Percentiles rank a stretch among this genome's conserved stretches.
Conservation (phyloP, 2,888 invertebrate species). For the Scelioninae gen. 1 region DNA sequence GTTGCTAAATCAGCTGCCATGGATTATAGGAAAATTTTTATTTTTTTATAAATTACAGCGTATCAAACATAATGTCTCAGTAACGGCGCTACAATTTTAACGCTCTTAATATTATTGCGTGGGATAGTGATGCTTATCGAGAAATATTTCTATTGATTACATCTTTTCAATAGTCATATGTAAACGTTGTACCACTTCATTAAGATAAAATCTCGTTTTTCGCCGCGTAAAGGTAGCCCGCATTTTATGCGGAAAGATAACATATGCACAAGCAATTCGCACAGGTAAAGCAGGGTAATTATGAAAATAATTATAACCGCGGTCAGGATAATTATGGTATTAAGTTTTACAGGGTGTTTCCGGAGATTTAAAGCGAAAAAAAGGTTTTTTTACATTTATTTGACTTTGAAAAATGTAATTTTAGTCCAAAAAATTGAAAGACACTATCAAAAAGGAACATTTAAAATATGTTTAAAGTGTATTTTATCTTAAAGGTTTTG, state of each 20-base stretch:
- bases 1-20: slow-evolving; percentile 50
- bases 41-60: slow-evolving; percentile 20
- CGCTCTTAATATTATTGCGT: slow-evolving; percentile 51
- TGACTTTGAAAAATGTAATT: too few relatives aligned
- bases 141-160: slow-evolving; percentile 54
- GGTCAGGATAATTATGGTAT: slow-evolving; percentile 38
- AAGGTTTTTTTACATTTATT: too few relatives aligned
- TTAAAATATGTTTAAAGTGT: too few relatives aligned
- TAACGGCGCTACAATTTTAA: slow-evolving; percentile 42
- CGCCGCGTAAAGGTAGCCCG: slow-evolving; percentile 36
- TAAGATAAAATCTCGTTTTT: slow-evolving; percentile 60
- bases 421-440: too few relatives aligned
- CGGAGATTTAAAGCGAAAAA: too few relatives aligned
- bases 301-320: slow-evolving; percentile 49
- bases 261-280: slow-evolving; percentile 36
- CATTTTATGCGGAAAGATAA: slow-evolving; percentile 42
- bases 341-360: too few relatives aligned
- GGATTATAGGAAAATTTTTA: slow-evolving; percentile 20
- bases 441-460: too few relatives aligned
- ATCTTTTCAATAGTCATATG: slow-evolving; percentile 55
- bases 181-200: slow-evolving; percentile 63
- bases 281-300: slow-evolving; percentile 39
- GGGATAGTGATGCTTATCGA: slow-evolving; percentile 57
- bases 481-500: too few relatives aligned
- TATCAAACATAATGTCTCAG: slow-evolving; percentile 29